Evolutionary conservation across 2,797 vertebrate genomes (phyloP), one percentile per base, ranked within the genome.

Genomic region (Oreonectes daqikongensis): DNA sequence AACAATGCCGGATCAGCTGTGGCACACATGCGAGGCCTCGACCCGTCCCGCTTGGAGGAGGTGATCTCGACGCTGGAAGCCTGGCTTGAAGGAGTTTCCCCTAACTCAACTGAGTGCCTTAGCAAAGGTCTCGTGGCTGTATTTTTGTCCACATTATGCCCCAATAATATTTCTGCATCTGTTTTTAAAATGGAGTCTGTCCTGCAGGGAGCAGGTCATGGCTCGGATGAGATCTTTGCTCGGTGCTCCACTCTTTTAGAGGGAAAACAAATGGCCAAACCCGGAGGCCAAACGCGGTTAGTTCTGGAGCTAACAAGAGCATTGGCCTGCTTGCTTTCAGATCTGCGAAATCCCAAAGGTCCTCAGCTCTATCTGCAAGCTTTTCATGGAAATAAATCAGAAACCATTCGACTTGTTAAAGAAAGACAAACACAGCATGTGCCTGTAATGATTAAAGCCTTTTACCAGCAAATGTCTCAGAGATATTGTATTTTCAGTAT

Each of bases 141-240:
- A 60, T 96, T 98, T 79, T 92, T 99, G 42, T 95, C 94, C 20
- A 87, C 92, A 0, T 86, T 98, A 7, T 89, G 87, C 76, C 97
- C 96, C 0, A 87, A 91, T 85, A 97, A 94, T 48, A 77, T 93
- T 9, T 90, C 88, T 0, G 91, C 95, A 0, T 91, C 90, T 0
- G 77, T 95, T 53, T 95, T 92, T 78, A 90, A 92, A 82, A 93
- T 98, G 94, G 94, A 95, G n/a, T 90, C 90, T 20, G 81, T 93
- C 1, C 88, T 95, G 78, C 91, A 94, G 48, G 87, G 84, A 17
- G 88, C 26, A 0, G 92, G 93, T 0, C 83, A 78, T 26, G 82
- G 88, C 70, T 91, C 84, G 0, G 85, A 89, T 57, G 95, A 97
- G 74, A 95, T 95, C 77, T 88, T 84, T 15, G 80, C 67, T 2